These are phyloP conservation scores for Calephelis perditalis DNA, from an alignment of 2,888 invertebrate genomes.

Conservation along the genomic window DNA sequence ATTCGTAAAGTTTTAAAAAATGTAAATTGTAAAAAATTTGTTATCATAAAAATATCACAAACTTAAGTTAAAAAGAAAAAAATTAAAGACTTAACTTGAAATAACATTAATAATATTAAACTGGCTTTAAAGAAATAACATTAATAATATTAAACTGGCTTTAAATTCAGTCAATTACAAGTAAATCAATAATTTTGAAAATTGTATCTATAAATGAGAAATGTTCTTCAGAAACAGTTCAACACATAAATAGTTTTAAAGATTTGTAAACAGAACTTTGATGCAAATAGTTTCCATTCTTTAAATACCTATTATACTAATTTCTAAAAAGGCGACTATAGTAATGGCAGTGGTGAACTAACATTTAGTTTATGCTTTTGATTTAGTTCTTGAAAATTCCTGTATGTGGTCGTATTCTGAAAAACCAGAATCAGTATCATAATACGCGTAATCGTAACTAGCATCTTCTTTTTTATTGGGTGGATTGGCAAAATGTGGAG, in stretches of 20 bases:
- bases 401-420: slow-evolving; percentile 78
- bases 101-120: not conserved
- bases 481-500: slow-evolving; percentile 50
- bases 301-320: slow-evolving; percentile 15
- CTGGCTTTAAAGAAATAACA: slow-evolving; percentile 14
- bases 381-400: slow-evolving; percentile 81
- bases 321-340: slow-evolving; percentile 66
- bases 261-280: not conserved
- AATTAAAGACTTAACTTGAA: not conserved
- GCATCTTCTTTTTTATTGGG: slow-evolving; percentile 81
- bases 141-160: slow-evolving; percentile 12
- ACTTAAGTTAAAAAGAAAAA: not conserved
- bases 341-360: slow-evolving; percentile 64
- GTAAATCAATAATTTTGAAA: too few relatives aligned
- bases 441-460: slow-evolving; percentile 92
- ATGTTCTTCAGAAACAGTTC: too few relatives aligned
- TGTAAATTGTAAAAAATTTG: not conserved
- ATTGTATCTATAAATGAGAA: too few relatives aligned
- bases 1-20: too few relatives aligned
- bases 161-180: slow-evolving; percentile 27
- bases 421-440: slow-evolving; percentile 82
- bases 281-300: not conserved
- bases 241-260: not conserved
- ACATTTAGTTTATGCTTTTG: slow-evolving; percentile 48
- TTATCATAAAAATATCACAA: slow-evolving; percentile 7